Evolutionary conservation across 2,888 invertebrate genomes (phyloP), one percentile per base, ranked within the genome.

Genomic region (Lutraria lutraria): DNA sequence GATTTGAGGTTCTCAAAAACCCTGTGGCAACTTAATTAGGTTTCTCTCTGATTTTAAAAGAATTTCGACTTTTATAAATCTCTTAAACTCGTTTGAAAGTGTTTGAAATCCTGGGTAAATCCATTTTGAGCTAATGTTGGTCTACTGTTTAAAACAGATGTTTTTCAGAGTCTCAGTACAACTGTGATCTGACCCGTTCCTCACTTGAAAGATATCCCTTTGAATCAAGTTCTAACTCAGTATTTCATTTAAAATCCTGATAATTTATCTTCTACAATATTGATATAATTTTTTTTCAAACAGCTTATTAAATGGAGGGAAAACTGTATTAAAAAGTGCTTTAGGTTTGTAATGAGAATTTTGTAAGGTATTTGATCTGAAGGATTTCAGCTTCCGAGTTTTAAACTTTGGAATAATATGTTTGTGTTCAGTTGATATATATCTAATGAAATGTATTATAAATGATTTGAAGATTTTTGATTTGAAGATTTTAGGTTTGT

Each of bases 171-270:
- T 63, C 60, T 54, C 63, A 56, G n/a, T 13, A 63, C 83, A 6
- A 88, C 87, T 83, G 87, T 52, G 87, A 83, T 80, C 21, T 83
- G 87, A 88, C 87, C 87, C 52, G 52, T 0, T 25, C 31, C 60
- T 80, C 84, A 84, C 83, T 79, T 56, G 80, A 80, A 60, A 83
- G 31, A 83, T 83, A 83, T 83, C 31, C 84, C 87, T 80, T 84
- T 83, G 60, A 83, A 84, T 85, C 80, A 79, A 79, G 56, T 79
- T 83, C 83, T 29, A 79, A 87, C 83, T 83, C 34, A 16, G 87
- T 87, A 79, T 76, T 83, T 87, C 87, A 87, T 87, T 87, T 87
- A 29, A 82, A 87, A 83, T 83, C 82, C n/a, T 79, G 87, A 87
- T 87, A 87, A 72, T 85, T 19, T 83, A 87, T 87, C 87, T 87